Conservation (phyloP, 2,113 vertebrate genomes). For the Dasyprocta punctata region DNA sequence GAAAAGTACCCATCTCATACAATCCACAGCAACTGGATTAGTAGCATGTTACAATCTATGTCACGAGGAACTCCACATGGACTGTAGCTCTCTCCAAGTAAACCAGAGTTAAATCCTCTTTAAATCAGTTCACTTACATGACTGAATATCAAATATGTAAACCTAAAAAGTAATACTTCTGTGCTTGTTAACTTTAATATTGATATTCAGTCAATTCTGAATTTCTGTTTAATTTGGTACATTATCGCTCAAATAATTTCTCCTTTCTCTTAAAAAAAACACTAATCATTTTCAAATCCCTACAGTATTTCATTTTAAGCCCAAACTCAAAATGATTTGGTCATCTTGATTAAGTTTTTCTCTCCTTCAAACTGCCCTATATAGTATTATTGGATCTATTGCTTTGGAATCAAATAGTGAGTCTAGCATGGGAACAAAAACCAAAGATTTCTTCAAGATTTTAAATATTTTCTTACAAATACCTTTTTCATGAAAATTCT, state of each 20-base stretch:
- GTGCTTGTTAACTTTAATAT: neutral
- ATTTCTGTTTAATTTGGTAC: neutral
- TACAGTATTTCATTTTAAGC: neutral
- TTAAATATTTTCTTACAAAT: neutral
- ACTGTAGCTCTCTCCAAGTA: neutral
- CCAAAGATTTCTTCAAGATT: neutral
- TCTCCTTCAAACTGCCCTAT: neutral
- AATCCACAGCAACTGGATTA: neutral
- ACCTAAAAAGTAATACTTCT: neutral
- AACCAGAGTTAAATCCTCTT: neutral
- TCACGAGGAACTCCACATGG: neutral
- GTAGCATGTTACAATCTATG: neutral
- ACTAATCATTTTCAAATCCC: neutral
- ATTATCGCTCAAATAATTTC: neutral
- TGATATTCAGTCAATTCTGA: neutral
- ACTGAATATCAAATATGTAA: neutral
- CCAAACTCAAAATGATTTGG: conserved; percentile 14
- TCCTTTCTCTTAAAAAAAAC: neutral
- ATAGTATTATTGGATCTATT: neutral
- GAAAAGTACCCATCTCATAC: too few relatives aligned
- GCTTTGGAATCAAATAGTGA: neutral
- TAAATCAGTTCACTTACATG: neutral
- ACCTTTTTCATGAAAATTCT: neutral
- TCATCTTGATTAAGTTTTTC: neutral
- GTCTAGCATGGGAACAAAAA: neutral